Conservation (phyloP, 2,888 invertebrate genomes). For the Hybos culiciformis region DNA sequence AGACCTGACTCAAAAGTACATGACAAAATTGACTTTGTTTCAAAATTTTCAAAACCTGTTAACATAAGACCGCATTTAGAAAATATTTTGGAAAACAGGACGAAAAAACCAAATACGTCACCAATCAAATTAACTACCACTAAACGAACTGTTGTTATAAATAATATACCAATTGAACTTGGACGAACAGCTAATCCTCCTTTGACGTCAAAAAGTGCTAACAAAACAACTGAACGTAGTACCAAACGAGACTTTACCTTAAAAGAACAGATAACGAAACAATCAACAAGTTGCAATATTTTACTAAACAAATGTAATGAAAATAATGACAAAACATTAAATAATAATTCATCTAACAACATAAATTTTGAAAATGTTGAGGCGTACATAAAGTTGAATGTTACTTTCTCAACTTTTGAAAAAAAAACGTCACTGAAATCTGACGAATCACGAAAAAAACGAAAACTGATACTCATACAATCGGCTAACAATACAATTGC, state of each 20-base stretch:
- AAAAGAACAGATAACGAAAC: not conserved
- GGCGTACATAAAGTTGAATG: too few relatives aligned
- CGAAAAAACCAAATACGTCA: constrained; percentile 5
- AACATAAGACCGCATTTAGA: constrained; percentile 21
- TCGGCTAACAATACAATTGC: too few relatives aligned
- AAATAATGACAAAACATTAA: not conserved
- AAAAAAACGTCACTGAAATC: too few relatives aligned
- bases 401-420: too few relatives aligned
- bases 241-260: not conserved
- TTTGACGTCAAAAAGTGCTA: constrained; percentile 3
- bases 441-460: too few relatives aligned
- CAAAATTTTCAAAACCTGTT: constrained; percentile 27
- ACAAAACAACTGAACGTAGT: not conserved
- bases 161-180: constrained; percentile 29
- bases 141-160: constrained; percentile 26
- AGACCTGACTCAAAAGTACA: constrained; percentile 35
- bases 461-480: too few relatives aligned
- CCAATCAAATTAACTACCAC: constrained; percentile 14
- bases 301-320: not conserved
- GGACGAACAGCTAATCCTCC: constrained; percentile 17
- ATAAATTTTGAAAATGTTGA: not conserved
- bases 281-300: not conserved
- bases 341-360: not conserved
- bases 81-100: constrained; percentile 26
- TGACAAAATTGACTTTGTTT: constrained; percentile 45